These are phyloP conservation scores for Nesidiocoris tenuis DNA, from an alignment of 2,888 invertebrate genomes.

Conservation along the genomic window DNA sequence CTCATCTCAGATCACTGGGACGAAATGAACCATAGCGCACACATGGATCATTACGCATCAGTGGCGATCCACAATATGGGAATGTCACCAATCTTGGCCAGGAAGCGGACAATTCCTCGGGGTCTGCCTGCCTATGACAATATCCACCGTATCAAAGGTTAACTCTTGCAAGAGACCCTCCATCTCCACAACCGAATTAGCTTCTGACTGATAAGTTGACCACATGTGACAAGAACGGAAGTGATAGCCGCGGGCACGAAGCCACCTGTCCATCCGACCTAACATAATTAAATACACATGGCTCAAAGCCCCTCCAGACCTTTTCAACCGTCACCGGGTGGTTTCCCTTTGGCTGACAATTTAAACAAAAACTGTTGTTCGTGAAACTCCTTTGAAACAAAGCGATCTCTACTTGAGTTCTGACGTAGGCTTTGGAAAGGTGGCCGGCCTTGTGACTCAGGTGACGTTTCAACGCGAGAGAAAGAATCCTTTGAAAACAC, in stretches of 20 bases:
- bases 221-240: slow-evolving; percentile 41
- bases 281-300: slow-evolving; percentile 45
- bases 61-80: no score
- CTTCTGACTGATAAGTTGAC: slow-evolving; percentile 40
- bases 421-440: not conserved
- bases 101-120: not conserved
- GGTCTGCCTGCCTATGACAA: slow-evolving; percentile 37
- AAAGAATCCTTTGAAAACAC: not conserved
- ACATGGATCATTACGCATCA: no score
- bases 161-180: not conserved
- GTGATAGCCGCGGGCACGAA: slow-evolving; percentile 36
- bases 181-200: slow-evolving; percentile 31
- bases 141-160: slow-evolving; percentile 37
- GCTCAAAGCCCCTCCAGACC: slow-evolving; percentile 31
- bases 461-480: not conserved
- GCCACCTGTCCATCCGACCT: slow-evolving; percentile 42
- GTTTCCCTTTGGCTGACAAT: slow-evolving; percentile 20
- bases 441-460: not conserved
- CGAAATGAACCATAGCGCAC: no score
- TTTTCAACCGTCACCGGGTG: slow-evolving; percentile 18
- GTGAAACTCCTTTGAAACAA: slow-evolving; percentile 26
- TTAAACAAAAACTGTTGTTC: slow-evolving; percentile 38
- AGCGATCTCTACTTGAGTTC: not conserved
- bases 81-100: no score
- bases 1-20: no score